Evolutionary conservation across 2,113 vertebrate genomes (phyloP), one percentile per base, ranked within the genome.

Genomic region (Laticauda colubrina): DNA sequence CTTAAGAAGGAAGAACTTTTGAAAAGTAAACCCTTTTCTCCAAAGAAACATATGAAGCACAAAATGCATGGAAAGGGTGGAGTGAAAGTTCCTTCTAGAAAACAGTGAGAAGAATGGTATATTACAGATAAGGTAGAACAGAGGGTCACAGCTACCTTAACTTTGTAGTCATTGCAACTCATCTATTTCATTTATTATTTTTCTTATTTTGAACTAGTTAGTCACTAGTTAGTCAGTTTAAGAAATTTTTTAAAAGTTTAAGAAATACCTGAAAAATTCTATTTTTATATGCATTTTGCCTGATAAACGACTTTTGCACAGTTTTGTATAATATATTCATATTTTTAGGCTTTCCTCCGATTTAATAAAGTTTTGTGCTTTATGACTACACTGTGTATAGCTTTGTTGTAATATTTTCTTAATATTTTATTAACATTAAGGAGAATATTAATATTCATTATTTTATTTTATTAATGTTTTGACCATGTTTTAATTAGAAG

Each of bases 1-100:
- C 90, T 96, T 10, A 97, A 97, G 93, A 96, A 97, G 95, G 97
- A 93, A 93, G 97, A 98, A 69, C 92, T 97, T 24, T 75, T 94
- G 88, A 95, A 95, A 93, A 93, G 97, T 26, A 24, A 94, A 94
- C 90, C 91, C 0, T 89, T 59, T 69, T 0, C 85, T 29, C 48
- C 48, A 51, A 95, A 94, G 39, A 89, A 90, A 69, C 93, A 45
- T 0, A 0, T 14, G 85, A 87, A 48, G 5, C 11, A 87, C 45
- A 87, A 51, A 7, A 51, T 24, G 48, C 85, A 51, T 4, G 2
- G 85, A 51, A 51, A 87, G 45, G 9, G 5, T 15, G 43, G 23
- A 6, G 24, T 51, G 14, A 21, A 48, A 18, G 86, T 94, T 92
- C 34, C 34, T 81, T 81, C 18, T 39, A 43, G 75, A 81, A 81